These are phyloP conservation scores for Pteronotus mesoamericanus DNA, from an alignment of 2,797 vertebrate species.

Conservation along the genomic window DNA sequence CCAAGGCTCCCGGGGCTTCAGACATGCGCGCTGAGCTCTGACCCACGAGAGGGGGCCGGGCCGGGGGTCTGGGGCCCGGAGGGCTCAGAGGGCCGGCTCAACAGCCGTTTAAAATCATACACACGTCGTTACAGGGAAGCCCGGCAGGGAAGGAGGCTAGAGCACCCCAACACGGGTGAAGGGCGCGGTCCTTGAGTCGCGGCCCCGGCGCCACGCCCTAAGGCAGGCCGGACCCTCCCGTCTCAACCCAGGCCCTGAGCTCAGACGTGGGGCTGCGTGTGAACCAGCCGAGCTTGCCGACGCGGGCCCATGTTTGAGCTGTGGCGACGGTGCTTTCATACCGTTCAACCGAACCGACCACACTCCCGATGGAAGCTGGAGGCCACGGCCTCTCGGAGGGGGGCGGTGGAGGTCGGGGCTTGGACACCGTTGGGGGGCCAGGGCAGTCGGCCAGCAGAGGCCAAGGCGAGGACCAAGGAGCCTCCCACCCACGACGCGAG, in stretches of 20 bases:
- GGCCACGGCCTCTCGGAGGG: accelerated
- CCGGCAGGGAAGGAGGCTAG: not conserved
- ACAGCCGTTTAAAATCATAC: no score
- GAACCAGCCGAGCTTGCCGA: accelerated
- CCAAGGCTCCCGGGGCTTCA: accelerated
- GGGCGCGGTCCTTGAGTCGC: accelerated
- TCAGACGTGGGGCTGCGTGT: accelerated
- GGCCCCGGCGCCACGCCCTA: not conserved
- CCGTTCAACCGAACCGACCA: not conserved
- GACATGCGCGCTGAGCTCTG: accelerated
- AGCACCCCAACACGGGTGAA: accelerated
- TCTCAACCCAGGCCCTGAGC: accelerated
- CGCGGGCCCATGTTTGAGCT: accelerated
- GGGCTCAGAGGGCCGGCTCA: not conserved
- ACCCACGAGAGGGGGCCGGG: not conserved
- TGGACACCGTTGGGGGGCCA: no score
- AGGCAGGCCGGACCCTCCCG: accelerated
- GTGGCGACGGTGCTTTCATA: not conserved
- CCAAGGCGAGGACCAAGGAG: accelerated
- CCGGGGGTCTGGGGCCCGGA: not conserved
- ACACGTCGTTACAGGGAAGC: accelerated
- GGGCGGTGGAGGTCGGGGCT: accelerated
- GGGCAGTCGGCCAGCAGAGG: not conserved
- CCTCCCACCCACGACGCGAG: not conserved
- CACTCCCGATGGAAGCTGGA: accelerated